Evolutionary conservation across 1,140 invertebrate species (phyloP), one percentile per base, ranked within the genome.

Genomic region (Acromyrmex echinatior): DNA sequence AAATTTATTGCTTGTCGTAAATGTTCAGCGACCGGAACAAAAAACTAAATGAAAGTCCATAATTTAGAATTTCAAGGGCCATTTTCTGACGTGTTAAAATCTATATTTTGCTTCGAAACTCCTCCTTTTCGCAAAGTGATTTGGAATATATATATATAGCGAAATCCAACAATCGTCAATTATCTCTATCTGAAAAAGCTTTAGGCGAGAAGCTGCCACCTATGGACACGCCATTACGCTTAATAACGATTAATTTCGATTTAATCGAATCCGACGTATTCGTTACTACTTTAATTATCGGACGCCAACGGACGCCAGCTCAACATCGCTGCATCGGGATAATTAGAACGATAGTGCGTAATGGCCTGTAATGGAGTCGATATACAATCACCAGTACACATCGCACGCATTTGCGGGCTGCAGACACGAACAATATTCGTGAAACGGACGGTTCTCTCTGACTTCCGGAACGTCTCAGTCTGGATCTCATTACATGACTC

Each of bases 321-420:
- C 49, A 70, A 25, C 77, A 63, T 81, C 88, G 88, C 79, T 87
- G 79, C 71, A 78, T 62, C 78, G 21, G 86, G 76, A 90, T 90
- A 90, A 90, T 90, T 90, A 90, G 79, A 87, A 62, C 89, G 86
- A 88, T 81, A 88, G 87, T 66, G 49, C 80, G 84, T 90, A 90
- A 90, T 87, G 70, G 71, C 56, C 49, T 76, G 88, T 82, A 87
- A 62, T 76, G 71, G 71, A 89, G 63, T 65, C 21, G 87, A 63
- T 74, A 74, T 62, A 82, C 68, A 82, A 82, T 84, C 80, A 49
- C 56, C 31, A n/a, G 21, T 71, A 51, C 12, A 62, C 70, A 49
- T 84, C 80, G 56, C 56, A 21, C 80, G 53, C 39, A 25, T 70
- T 81, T 71, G 80, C 58, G 56, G 66, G 25, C 45, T 39, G 35